Percentiles rank a stretch among this genome's conserved stretches.
Conservation (phyloP, 2,888 invertebrate genomes). For the Andrena marginata region DNA sequence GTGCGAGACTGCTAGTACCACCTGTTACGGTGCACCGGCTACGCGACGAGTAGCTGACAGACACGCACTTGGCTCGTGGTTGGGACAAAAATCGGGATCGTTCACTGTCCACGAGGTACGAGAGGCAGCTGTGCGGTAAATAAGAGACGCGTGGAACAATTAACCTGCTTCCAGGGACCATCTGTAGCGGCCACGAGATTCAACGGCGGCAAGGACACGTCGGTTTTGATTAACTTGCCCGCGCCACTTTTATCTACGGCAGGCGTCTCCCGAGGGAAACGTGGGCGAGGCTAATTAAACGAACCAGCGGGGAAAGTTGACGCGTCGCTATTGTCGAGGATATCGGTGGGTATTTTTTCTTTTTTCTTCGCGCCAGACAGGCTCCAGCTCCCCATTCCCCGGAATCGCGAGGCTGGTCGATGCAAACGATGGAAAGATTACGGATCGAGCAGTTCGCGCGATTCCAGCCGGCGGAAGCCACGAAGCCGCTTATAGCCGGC, state of each 20-base stretch:
- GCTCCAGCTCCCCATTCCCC: not conserved
- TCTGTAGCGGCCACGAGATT: not conserved
- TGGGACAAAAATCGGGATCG: conserved; percentile 1
- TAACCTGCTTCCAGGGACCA: not conserved
- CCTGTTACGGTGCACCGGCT: conserved; percentile 67
- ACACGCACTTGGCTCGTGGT: conserved; percentile 12
- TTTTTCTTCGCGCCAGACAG: not conserved
- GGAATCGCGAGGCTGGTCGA: conserved; percentile 4
- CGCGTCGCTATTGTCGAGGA: conserved; percentile 52
- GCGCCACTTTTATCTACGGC: not conserved
- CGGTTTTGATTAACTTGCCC: conserved; percentile 38
- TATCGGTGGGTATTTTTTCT: too few relatives aligned
- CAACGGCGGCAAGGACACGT: not conserved
- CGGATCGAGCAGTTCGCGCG: conserved; percentile 18
- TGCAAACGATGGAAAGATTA: conserved; percentile 51
- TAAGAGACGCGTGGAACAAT: not conserved
- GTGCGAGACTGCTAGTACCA: conserved; percentile 48
- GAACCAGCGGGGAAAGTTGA: conserved; percentile 36
- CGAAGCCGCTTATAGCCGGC: conserved; percentile 21
- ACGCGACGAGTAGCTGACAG: conserved; percentile 29
- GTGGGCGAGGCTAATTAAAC: conserved; percentile 48
- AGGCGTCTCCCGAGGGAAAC: conserved; percentile 7
- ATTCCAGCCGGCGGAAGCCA: not conserved
- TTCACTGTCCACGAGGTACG: not conserved
- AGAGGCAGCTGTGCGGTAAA: not conserved